These are phyloP conservation scores for Emberiza fucata DNA, from an alignment of 2,113 vertebrate genomes.

Conservation along the genomic window DNA sequence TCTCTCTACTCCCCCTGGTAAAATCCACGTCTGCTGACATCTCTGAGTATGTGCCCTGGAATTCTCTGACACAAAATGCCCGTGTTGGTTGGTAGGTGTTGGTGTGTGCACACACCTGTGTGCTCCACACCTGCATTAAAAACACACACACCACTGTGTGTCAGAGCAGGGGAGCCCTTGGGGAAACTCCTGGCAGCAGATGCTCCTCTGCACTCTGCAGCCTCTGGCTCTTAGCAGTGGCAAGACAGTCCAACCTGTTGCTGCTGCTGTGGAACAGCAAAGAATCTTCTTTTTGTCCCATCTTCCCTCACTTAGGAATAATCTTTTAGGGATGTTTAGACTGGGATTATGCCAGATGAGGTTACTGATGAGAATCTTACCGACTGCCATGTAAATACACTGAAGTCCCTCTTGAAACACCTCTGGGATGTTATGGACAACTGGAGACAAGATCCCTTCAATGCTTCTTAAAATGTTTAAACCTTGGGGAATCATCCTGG, in stretches of 20 bases:
- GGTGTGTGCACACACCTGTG: neutral
- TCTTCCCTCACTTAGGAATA: neutral
- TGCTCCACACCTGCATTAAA: neutral
- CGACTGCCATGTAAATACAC: rapidly evolving
- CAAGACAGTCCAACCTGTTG: neutral
- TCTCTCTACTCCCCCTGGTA: neutral
- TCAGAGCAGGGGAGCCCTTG: neutral
- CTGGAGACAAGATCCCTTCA: neutral
- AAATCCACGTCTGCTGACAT: neutral
- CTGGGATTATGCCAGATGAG: neutral
- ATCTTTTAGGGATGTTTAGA: neutral
- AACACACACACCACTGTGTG: neutral
- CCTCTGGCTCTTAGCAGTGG: neutral
- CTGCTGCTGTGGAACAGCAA: neutral
- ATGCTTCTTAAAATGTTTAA: neutral
- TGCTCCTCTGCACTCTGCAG: neutral
- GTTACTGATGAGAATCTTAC: neutral
- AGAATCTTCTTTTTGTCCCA: neutral
- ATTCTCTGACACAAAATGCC: neutral
- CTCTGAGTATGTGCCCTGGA: neutral
- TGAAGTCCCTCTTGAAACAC: neutral
- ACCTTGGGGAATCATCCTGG: neutral
- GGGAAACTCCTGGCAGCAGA: neutral
- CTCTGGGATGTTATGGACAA: neutral
- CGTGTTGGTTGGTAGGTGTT: neutral